Evolutionary conservation across 2,113 vertebrate species (phyloP), one percentile per base, ranked within the genome.

Genomic region (Sterna hirundo): DNA sequence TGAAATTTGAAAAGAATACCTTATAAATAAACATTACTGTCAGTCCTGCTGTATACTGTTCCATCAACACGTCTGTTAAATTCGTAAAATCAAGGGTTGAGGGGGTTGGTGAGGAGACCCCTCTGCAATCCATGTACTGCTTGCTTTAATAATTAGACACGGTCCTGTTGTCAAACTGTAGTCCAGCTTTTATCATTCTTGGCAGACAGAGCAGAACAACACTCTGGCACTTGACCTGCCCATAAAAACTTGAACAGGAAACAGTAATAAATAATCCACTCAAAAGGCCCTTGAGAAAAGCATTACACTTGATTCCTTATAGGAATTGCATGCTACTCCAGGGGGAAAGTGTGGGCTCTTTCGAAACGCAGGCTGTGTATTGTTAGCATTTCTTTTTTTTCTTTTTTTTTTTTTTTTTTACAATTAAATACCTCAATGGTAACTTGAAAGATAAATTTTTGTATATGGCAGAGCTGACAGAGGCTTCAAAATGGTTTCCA

Each of bases 221-320:
- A 90, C 81, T 94, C 83, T 94, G 84, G 91, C 84, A 95, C 95
- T 97, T 97, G 93, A 97, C 95, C 95, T 97, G 58, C 89, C 82
- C 91, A 93, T 96, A 95, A 97, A 95, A 96, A 94, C 94, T 96
- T 95, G 95, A 94, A 94, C 91, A 97, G 95, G 95, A 96, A 97
- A 83, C 62, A 74, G 93, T 84, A 95, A 95, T 97, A 95, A 96
- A 97, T 95, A 96, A 95, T 89, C 93, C 91, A 95, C 95, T 96
- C 93, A 89, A 95, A 95, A 87, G 94, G 75, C 86, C 62, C 96
- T 97, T 96, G 93, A 95, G 87, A 86, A 95, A 92, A 95, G 74
- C 36, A 27, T 80, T 93, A 38, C 49, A 80, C 84, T 97, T 95
- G 86, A 93, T 94, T 93, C 82, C 78, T 91, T 91, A 64, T 66